Evolutionary conservation across 2,888 invertebrate genomes (phyloP).

Genomic region (Ochropacha duplaris): DNA sequence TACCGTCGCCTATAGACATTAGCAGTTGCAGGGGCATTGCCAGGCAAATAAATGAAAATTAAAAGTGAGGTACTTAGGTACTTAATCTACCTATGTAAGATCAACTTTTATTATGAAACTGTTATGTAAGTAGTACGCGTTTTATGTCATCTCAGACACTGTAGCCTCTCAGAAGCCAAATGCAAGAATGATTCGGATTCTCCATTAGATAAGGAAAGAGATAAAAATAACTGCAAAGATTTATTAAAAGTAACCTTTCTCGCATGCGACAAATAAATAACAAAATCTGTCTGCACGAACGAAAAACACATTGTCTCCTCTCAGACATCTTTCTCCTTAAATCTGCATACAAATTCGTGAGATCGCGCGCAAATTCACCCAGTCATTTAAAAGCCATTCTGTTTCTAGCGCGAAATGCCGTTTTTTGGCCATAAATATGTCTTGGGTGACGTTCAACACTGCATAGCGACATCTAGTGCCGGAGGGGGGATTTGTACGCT

Average conservation of each 20-base stretch:
- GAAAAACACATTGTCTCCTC: constrained; percentile 65
- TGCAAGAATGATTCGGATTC: constrained; percentile 29
- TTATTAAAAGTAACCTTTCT: constrained; percentile 47
- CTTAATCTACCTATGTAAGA: too few relatives aligned
- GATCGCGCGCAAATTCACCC: constrained; percentile 76
- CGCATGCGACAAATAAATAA: constrained; percentile 60
- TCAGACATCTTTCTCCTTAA: constrained; percentile 72
- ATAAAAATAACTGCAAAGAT: constrained; percentile 38
- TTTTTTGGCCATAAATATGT: constrained; percentile 76
- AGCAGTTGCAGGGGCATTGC: too few relatives aligned
- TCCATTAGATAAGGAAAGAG: constrained; percentile 30
- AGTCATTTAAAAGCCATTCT: constrained; percentile 79
- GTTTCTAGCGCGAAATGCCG: constrained; percentile 65
- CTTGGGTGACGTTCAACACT: constrained; percentile 55
- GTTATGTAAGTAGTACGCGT: not conserved
- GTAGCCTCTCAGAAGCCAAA: constrained; percentile 8
- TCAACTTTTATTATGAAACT: too few relatives aligned
- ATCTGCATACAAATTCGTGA: constrained; percentile 78
- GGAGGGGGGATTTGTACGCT: constrained; percentile 38
- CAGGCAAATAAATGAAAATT: too few relatives aligned
- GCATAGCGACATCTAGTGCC: constrained; percentile 56
- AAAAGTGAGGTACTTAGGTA: too few relatives aligned
- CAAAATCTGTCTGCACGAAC: constrained; percentile 62
- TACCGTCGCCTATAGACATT: too few relatives aligned
- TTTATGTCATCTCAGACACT: not conserved